These are phyloP conservation scores for Lota lota DNA, from an alignment of 2,113 vertebrate genomes.

Conservation along the genomic window DNA sequence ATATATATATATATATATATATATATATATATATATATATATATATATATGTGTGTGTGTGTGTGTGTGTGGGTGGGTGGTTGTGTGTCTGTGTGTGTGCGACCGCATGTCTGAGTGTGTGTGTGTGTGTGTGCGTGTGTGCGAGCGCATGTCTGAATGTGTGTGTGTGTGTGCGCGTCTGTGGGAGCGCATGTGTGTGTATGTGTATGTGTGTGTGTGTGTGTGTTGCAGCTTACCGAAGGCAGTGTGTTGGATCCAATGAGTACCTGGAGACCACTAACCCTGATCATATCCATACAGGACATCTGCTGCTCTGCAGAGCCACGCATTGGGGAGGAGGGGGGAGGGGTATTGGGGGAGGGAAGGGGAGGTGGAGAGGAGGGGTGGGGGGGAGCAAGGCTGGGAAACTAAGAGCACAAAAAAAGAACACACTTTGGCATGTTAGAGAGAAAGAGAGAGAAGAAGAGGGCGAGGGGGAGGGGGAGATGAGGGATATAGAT, in stretches of 20 bases:
- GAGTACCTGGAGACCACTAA: slow-evolving; percentile 65
- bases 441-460: background rate
- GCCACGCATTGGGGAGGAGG: background rate
- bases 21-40: too few relatives aligned
- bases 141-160: slow-evolving; percentile 20
- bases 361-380: slow-evolving; percentile 17
- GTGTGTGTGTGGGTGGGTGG: too few relatives aligned
- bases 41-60: too few relatives aligned
- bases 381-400: background rate
- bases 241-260: slow-evolving; percentile 35
- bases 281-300: slow-evolving; percentile 66
- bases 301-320: slow-evolving; percentile 50
- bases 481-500: too few relatives aligned
- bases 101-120: slow-evolving; percentile 8
- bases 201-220: slow-evolving; percentile 24
- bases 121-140: slow-evolving; percentile 25
- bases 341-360: background rate
- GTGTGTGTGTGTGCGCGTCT: slow-evolving; percentile 20
- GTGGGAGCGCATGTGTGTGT: slow-evolving; percentile 17
- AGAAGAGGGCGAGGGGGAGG: background rate
- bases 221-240: background rate
- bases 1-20: too few relatives aligned
- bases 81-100: slow-evolving; percentile 18
- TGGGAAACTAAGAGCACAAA: background rate
- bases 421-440: background rate